phyloP scores from a whole-genome alignment of 2,113 vertebrate genomes.

The Forbesichthys agassizii region DNA sequence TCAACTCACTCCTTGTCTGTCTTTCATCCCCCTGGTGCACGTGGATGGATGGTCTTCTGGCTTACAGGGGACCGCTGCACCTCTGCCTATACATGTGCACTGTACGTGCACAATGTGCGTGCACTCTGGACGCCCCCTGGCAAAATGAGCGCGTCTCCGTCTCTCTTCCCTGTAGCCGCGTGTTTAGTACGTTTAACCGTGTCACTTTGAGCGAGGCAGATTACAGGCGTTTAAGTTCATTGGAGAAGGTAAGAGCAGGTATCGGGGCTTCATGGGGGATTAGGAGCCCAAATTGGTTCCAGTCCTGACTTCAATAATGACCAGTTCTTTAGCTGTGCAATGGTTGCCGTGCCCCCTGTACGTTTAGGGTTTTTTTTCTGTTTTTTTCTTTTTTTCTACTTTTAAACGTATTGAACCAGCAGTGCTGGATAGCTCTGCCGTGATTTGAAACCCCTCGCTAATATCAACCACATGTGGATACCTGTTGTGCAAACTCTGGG shows the following conservation, averaged over 20 bases:
- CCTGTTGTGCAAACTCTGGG: conserved; percentile 63
- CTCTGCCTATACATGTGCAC: conserved; percentile 30
- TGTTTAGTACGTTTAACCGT: conserved; percentile 74
- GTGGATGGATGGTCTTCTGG: conserved; percentile 52
- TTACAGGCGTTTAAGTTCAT: conserved; percentile 87
- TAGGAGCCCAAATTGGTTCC: conserved; percentile 95
- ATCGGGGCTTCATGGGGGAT: conserved; percentile 86
- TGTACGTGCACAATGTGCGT: conserved; percentile 33
- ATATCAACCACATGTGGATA: conserved; percentile 92
- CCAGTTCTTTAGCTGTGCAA: conserved; percentile 60
- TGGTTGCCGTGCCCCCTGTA: conserved; percentile 53
- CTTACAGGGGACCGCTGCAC: conserved; percentile 46
- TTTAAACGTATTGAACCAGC: conserved; percentile 43
- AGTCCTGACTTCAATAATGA: conserved; percentile 84
- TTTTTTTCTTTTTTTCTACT: conserved; percentile 19
- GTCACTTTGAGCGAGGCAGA: conserved; percentile 75
- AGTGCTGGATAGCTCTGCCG: conserved; percentile 67
- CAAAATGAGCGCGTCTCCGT: conserved; percentile 67
- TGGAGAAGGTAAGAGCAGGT: conserved; percentile 89
- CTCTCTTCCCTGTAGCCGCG: conserved; percentile 63
- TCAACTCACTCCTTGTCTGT: background rate
- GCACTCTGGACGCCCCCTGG: conserved; percentile 70
- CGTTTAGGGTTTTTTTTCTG: conserved; percentile 35
- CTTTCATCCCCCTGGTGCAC: conserved; percentile 25
- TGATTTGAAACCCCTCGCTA: conserved; percentile 83